Evolutionary conservation across 2,113 vertebrate genomes (phyloP).

Genomic region (Cyphomyrus plagiostoma): DNA sequence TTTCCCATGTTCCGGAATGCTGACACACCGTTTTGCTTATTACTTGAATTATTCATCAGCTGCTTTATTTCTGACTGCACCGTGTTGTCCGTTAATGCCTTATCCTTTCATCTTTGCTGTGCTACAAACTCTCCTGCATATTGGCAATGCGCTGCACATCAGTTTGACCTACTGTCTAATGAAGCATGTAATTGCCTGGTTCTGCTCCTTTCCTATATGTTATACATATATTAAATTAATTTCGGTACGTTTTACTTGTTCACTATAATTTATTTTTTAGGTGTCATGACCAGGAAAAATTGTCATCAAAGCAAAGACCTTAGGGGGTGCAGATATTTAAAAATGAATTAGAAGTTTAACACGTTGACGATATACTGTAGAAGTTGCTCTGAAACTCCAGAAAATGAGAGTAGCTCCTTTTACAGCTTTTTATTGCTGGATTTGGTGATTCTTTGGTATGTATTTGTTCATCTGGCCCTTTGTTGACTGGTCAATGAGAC

Average conservation of each 20-base stretch:
- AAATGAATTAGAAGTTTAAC: not conserved
- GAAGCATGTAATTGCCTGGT: not conserved
- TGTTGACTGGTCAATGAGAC: not conserved
- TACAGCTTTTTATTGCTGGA: not conserved
- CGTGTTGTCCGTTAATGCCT: not conserved
- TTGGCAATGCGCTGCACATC: not conserved
- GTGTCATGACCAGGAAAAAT: not conserved
- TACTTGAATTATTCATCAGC: not conserved
- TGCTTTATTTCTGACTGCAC: not conserved
- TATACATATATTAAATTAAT: not conserved
- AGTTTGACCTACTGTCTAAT: not conserved
- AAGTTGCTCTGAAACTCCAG: not conserved
- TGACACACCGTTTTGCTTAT: not conserved
- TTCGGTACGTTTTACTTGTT: not conserved
- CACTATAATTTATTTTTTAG: not conserved
- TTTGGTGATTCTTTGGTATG: not conserved
- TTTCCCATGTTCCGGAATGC: not conserved
- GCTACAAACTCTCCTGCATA: not conserved
- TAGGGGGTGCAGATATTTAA: not conserved
- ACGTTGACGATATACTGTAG: not conserved
- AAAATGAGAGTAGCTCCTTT: not conserved
- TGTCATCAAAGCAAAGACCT: not conserved
- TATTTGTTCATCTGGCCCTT: not conserved
- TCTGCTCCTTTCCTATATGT: not conserved
- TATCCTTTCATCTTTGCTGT: not conserved